These are phyloP conservation scores for Alitta virens DNA, from an alignment of 2,888 invertebrate genomes.

Conservation along the genomic window DNA sequence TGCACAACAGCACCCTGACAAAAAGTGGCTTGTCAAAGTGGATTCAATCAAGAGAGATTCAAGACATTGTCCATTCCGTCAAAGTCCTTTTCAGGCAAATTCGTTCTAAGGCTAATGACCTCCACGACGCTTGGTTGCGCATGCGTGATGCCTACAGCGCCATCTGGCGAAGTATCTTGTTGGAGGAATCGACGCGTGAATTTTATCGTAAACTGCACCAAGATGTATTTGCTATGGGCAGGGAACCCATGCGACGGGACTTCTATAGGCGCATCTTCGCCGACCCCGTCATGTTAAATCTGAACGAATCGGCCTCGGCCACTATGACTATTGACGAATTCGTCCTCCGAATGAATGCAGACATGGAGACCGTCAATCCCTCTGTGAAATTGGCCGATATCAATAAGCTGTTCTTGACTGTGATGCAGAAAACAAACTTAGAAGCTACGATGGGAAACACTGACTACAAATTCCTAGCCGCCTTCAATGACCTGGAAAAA, in stretches of 20 bases:
- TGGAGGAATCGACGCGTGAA: conserved; percentile 34
- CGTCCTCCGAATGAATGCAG: background rate
- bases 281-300: conserved; percentile 3
- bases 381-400: conserved; percentile 7
- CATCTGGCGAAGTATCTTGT: conserved; percentile 35
- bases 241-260: background rate
- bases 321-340: no score
- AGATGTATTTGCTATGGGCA: conserved; percentile 5
- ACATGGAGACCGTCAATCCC: conserved; percentile 2
- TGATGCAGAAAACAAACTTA: conserved; percentile 28
- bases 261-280: conserved; percentile 8
- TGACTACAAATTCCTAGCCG: conserved; percentile 32
- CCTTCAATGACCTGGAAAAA: conserved; percentile 27
- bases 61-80: conserved; percentile 9
- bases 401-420: background rate
- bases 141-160: conserved; percentile 22
- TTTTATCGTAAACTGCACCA: conserved; percentile 29
- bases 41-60: conserved; percentile 8
- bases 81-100: conserved; percentile 36
- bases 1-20: conserved; percentile 4
- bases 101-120: conserved; percentile 34
- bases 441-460: conserved; percentile 28
- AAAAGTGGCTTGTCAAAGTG: conserved; percentile 4
- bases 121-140: conserved; percentile 34
- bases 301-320: no score